Conservation (phyloP, 1,140 invertebrate genomes). For the Drosophila chauvacae region DNA sequence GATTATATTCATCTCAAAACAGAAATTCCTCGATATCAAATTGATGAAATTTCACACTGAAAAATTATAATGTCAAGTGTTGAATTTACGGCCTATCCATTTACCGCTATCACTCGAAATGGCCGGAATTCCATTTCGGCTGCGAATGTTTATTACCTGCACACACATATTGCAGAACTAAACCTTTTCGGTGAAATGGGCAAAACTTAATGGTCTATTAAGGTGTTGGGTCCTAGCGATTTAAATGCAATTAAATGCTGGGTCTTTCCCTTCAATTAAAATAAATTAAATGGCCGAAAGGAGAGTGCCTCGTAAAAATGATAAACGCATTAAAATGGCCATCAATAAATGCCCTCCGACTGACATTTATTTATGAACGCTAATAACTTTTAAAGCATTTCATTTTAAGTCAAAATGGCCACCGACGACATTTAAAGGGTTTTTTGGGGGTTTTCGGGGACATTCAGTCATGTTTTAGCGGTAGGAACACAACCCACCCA, state of each 20-base stretch:
- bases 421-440: conserved; percentile 18
- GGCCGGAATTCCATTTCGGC: conserved; percentile 45
- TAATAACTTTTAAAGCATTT: conserved; percentile 74
- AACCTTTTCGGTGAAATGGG: conserved; percentile 38
- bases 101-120: conserved; percentile 51
- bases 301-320: conserved; percentile 43
- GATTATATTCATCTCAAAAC: background rate
- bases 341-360: conserved; percentile 58
- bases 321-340: conserved; percentile 59
- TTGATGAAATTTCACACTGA: conserved; percentile 63
- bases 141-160: conserved; percentile 68
- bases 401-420: conserved; percentile 64
- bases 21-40: conserved; percentile 48
- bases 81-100: conserved; percentile 46
- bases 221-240: conserved; percentile 59
- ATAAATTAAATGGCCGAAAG: conserved; percentile 64
- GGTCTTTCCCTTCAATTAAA: conserved; percentile 69
- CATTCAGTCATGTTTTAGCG: conserved; percentile 52
- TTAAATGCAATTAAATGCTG: conserved; percentile 77
- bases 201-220: conserved; percentile 71
- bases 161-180: conserved; percentile 62
- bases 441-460: background rate
- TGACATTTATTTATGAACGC: conserved; percentile 72
- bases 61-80: conserved; percentile 26
- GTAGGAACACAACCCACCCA: conserved; percentile 29